Percentiles rank a stretch among this genome's conserved stretches.
These are phyloP conservation scores for Tyto alba DNA, from an alignment of 2,113 vertebrate genomes.

Conservation along the genomic window DNA sequence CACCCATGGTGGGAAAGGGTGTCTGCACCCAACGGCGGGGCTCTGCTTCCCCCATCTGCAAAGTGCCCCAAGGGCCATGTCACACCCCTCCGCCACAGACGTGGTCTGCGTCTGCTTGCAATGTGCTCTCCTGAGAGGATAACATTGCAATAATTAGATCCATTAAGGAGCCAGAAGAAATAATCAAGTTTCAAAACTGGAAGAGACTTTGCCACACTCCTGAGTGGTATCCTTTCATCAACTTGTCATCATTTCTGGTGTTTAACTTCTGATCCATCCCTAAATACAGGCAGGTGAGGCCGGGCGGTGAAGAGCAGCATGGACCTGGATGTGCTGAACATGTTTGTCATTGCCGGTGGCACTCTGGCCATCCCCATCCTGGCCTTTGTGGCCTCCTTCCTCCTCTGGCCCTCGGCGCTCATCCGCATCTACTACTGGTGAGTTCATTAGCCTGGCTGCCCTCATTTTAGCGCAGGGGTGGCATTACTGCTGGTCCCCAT, in stretches of 20 bases:
- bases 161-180: neutral
- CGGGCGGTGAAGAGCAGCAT: conserved; percentile 54
- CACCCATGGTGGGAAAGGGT: neutral
- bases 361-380: conserved; percentile 84
- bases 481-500: neutral
- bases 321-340: conserved; percentile 87
- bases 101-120: fast-evolving
- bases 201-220: neutral
- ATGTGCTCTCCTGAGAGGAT: neutral
- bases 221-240: neutral
- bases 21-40: fast-evolving
- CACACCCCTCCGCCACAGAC: fast-evolving
- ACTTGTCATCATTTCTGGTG: neutral
- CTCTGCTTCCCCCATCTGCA: neutral
- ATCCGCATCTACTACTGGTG: conserved; percentile 92
- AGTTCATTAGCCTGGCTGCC: neutral
- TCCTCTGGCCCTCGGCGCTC: conserved; percentile 84
- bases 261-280: neutral
- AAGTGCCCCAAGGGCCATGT: neutral
- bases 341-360: conserved; percentile 82
- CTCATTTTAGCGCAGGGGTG: neutral
- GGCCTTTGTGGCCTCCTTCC: conserved; percentile 81
- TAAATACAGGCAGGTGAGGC: conserved; percentile 14
- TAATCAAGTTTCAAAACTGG: neutral
- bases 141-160: neutral